phyloP scores from a whole-genome alignment of 2,113 vertebrate genomes.

The Dromaius novaehollandiae region DNA sequence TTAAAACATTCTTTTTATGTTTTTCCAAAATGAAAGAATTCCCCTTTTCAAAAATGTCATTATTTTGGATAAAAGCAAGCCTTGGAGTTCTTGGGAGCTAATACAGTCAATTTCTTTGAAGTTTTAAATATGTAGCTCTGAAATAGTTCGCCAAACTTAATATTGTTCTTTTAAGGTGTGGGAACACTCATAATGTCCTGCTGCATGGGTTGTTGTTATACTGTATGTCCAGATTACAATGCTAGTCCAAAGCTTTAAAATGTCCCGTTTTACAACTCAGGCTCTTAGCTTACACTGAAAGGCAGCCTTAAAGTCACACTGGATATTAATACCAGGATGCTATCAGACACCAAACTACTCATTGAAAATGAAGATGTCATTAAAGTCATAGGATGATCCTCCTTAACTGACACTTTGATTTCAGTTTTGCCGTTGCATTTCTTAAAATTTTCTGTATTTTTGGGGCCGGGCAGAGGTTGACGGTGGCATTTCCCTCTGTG shows the following conservation, averaged over 20 bases:
- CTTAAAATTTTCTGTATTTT: background rate
- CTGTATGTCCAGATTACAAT: background rate
- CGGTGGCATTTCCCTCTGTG: background rate
- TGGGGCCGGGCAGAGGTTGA: background rate
- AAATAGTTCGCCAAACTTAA: background rate
- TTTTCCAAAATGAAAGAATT: background rate
- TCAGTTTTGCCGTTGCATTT: background rate
- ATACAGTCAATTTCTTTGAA: background rate
- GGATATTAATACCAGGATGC: background rate
- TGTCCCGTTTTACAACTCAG: background rate
- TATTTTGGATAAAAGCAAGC: background rate
- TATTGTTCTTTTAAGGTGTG: background rate
- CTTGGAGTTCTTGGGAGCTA: background rate
- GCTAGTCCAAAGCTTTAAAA: background rate
- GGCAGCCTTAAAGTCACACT: background rate
- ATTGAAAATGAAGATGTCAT: background rate
- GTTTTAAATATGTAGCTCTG: background rate
- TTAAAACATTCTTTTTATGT: background rate
- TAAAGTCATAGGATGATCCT: background rate
- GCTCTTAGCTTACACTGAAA: background rate
- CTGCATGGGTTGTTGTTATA: background rate
- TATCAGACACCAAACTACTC: background rate
- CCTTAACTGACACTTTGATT: background rate
- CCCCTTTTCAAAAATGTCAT: background rate
- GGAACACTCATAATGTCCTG: background rate